phyloP scores from a whole-genome alignment of 2,797 vertebrate genomes.

The Setipinna tenuifilis region DNA sequence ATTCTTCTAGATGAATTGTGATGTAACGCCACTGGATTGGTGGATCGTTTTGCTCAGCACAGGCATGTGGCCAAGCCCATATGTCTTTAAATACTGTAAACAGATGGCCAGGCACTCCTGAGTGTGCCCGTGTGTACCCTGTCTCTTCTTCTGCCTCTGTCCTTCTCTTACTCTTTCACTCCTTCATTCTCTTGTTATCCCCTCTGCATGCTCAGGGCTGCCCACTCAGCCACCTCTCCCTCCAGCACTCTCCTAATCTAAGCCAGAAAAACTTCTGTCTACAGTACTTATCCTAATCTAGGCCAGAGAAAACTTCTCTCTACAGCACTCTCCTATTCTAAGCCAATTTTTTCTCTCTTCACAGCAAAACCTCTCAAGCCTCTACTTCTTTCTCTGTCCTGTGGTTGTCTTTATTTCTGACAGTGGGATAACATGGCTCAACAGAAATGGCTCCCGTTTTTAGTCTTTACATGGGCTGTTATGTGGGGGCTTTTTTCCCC shows the following conservation, averaged over 20 bases:
- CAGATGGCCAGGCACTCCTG: constrained; percentile 77
- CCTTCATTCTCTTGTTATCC: constrained; percentile 43
- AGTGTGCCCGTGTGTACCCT: constrained; percentile 73
- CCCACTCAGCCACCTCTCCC: constrained; percentile 41
- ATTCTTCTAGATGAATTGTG: constrained; percentile 73
- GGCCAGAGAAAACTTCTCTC: not conserved
- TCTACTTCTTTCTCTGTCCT: constrained; percentile 33
- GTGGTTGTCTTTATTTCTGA: constrained; percentile 30
- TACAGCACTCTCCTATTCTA: constrained; percentile 19
- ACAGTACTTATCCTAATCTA: not conserved
- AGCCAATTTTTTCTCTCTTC: constrained; percentile 18
- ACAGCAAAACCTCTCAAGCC: not conserved
- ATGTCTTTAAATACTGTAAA: constrained; percentile 86
- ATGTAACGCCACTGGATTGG: constrained; percentile 81
- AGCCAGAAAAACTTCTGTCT: not conserved
- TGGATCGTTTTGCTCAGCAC: constrained; percentile 73
- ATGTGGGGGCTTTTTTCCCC: constrained; percentile 66
- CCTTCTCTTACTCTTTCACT: constrained; percentile 51
- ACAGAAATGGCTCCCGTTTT: constrained; percentile 65
- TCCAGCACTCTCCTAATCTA: constrained; percentile 19
- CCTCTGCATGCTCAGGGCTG: constrained; percentile 51
- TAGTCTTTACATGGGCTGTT: constrained; percentile 71
- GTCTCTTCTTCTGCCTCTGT: constrained; percentile 52
- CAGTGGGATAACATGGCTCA: constrained; percentile 67
- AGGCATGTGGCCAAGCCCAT: constrained; percentile 77